Evolutionary conservation across 2,113 vertebrate genomes (phyloP).

Genomic region (Gadus macrocephalus): DNA sequence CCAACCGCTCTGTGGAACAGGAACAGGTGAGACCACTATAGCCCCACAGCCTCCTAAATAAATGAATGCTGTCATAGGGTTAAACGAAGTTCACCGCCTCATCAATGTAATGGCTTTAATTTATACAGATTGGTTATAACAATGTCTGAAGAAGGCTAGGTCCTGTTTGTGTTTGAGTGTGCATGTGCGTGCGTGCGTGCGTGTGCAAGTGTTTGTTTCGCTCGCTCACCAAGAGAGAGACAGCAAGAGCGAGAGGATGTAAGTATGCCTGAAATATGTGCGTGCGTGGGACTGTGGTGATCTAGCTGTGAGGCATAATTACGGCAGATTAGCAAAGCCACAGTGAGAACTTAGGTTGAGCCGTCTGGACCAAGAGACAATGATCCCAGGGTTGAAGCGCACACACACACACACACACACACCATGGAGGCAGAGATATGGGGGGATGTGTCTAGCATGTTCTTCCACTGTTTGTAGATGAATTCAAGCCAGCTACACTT

Average conservation of each 20-base stretch:
- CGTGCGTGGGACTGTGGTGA: constrained; percentile 29
- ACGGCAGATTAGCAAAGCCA: constrained; percentile 62
- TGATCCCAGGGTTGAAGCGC: constrained; percentile 42
- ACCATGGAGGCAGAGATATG: not conserved
- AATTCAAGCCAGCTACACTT: too few relatives aligned
- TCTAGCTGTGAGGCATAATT: constrained; percentile 60
- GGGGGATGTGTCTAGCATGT: not conserved
- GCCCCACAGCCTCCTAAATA: constrained; percentile 46
- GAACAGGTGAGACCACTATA: constrained; percentile 57
- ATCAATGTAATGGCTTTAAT: constrained; percentile 27
- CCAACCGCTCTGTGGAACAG: constrained; percentile 29
- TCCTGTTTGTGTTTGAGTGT: not conserved
- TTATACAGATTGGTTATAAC: not conserved
- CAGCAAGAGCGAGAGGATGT: not conserved
- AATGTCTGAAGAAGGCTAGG: not conserved
- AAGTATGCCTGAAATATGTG: not conserved
- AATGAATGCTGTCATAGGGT: constrained; percentile 45
- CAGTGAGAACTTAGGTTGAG: constrained; percentile 53
- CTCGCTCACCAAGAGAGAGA: constrained; percentile 1
- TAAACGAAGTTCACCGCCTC: constrained; percentile 45
- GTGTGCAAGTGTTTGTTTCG: too few relatives aligned
- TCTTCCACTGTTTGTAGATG: constrained; percentile 26
- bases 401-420: constrained; percentile 16
- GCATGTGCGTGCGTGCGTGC: not conserved
- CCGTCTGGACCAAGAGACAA: constrained; percentile 56